These are phyloP conservation scores for Mirounga angustirostris DNA, from an alignment of 2,113 vertebrate genomes.

Conservation along the genomic window DNA sequence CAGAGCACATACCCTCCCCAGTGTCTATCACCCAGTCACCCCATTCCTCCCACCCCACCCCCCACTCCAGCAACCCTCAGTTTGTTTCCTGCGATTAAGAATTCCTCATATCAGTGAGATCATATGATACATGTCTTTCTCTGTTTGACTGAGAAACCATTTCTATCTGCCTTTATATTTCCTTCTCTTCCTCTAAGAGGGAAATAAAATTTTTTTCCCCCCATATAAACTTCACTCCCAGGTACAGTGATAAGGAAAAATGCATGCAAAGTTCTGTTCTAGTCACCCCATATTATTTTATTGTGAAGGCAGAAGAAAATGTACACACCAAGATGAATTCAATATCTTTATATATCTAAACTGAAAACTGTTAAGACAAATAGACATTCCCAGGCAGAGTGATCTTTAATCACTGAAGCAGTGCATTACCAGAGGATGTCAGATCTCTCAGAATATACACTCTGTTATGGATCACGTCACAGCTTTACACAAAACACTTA, in stretches of 20 bases:
- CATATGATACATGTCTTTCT: no score
- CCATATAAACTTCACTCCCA: not conserved
- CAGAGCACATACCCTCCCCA: no score
- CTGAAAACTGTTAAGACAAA: slow-evolving; percentile 7
- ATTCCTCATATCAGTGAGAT: no score
- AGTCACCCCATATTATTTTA: not conserved
- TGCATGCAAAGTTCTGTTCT: not conserved
- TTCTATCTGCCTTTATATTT: not conserved
- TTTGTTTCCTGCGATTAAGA: no score
- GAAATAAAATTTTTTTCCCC: not conserved
- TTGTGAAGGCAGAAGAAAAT: slow-evolving; percentile 35
- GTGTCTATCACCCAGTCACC: no score
- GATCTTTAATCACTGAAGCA: slow-evolving; percentile 49
- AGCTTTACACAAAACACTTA: slow-evolving; percentile 79
- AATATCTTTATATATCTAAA: not conserved
- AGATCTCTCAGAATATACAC: not conserved
- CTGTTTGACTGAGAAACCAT: not conserved
- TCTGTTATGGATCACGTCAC: slow-evolving; percentile 58
- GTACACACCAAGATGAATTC: not conserved
- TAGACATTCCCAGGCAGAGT: not conserved
- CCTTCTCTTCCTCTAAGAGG: not conserved
- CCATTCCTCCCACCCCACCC: no score
- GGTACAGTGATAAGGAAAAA: not conserved
- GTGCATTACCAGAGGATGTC: not conserved
- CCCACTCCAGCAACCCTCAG: no score